Conservation (phyloP, 2,888 invertebrate genomes). For the Himalopsyche kuldschensis region DNA sequence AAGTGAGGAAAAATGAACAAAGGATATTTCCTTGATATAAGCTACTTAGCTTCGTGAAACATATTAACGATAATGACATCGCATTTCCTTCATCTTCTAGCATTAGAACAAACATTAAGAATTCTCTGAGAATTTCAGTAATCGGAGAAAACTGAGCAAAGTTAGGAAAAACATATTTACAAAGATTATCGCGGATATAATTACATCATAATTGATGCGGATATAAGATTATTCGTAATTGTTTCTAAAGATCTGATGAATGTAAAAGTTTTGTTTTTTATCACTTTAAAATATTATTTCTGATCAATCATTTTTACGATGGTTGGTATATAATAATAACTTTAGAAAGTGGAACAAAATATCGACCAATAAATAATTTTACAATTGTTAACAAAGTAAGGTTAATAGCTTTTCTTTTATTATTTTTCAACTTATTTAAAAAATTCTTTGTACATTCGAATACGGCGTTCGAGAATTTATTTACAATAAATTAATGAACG, state of each 20-base stretch:
- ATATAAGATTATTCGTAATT: background rate
- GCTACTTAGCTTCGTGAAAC: constrained; percentile 16
- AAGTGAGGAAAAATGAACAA: background rate
- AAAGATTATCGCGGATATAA: constrained; percentile 2
- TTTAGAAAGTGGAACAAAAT: too few relatives aligned
- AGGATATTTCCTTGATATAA: background rate
- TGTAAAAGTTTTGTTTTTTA: background rate
- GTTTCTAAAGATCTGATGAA: background rate
- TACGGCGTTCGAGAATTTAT: too few relatives aligned
- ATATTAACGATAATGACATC: constrained; percentile 24
- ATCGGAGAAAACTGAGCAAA: constrained; percentile 19
- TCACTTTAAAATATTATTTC: too few relatives aligned
- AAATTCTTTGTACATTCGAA: too few relatives aligned
- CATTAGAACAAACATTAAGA: constrained; percentile 25
- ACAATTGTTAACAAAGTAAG: too few relatives aligned
- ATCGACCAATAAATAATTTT: too few relatives aligned
- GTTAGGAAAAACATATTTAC: constrained; percentile 10
- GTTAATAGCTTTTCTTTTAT: too few relatives aligned
- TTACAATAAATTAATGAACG: too few relatives aligned
- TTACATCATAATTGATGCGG: background rate
- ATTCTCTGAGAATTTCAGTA: constrained; percentile 17
- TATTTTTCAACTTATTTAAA: too few relatives aligned
- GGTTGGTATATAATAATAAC: too few relatives aligned
- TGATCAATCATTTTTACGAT: too few relatives aligned
- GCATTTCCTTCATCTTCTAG: constrained; percentile 22